Base-by-base conservation (phyloP, 2,113 vertebrate genomes). In the Scomber japonicus region DNA sequence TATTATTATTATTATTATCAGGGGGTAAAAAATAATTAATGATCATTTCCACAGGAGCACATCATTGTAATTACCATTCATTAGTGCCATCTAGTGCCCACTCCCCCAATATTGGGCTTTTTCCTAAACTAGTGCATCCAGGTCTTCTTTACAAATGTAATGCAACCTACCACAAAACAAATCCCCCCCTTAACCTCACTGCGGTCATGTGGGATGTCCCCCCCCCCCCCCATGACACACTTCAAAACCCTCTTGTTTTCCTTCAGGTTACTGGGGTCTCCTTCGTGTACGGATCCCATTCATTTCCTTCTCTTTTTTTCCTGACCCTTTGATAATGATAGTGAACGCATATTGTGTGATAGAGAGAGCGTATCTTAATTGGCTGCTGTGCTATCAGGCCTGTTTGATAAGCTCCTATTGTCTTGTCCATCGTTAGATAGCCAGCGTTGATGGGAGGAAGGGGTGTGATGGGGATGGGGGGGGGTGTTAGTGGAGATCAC, bases 11-110 rank as follows among this genome's bases (percentile, higher is more conserved):
- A 21, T 21, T 21, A n/a, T 21, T 21, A 21, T 21, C 24, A 55
- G 21, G 3, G n/a, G 0, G 13, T 6, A 11, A 3, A 11, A 27
- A 59, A 46, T 48, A 68, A 69, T 49, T 76, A 60, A 30, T 60
- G 13, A 11, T 14, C 27, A 17, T 80, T 65, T 16, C 63, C n/a
- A 14, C 69, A 15, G 69, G 11, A 75, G 57, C 56, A 24, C 51
- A 68, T 75, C 7, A 69, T 67, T 71, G 19, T 80, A 87, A 85
- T 88, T 74, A 86, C 30, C 88, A 93, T 93, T 94, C 90, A 87
- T 92, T 92, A 94, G 94, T 93, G 95, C 93, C 93, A 94, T 90
- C 95, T 95, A 95, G 91, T 93, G 94, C 84, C 86, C 86, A 64
- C 19, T 59, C 14, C 24, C 69, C 53, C 88, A 54, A 30, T 64